Evolutionary conservation across 2,888 invertebrate genomes (phyloP).

Genomic region (Girardia tigrina): DNA sequence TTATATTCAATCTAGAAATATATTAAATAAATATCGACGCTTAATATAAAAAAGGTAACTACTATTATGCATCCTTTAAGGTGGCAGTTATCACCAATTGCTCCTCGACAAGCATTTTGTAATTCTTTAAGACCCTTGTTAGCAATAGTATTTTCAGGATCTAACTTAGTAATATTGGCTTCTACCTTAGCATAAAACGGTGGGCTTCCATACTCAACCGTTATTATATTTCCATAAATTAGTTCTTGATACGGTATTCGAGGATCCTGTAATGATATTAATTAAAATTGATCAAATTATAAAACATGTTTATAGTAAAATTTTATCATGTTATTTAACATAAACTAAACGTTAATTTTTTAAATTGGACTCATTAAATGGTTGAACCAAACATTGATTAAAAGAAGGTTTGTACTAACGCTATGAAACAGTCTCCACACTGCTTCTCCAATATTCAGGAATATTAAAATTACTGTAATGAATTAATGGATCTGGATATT

Average conservation of each 20-base stretch:
- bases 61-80: neutral
- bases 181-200: neutral
- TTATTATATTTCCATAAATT: neutral
- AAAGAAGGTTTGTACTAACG: too few relatives aligned
- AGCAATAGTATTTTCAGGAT: neutral
- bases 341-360: too few relatives aligned
- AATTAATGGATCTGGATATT: too few relatives aligned
- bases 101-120: neutral
- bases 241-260: neutral
- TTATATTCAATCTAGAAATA: neutral
- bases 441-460: too few relatives aligned
- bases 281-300: neutral
- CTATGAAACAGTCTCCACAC: too few relatives aligned
- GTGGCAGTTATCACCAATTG: neutral
- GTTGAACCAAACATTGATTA: too few relatives aligned
- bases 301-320: too few relatives aligned
- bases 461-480: too few relatives aligned
- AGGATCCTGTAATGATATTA: neutral
- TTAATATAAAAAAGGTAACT: neutral
- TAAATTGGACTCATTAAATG: too few relatives aligned
- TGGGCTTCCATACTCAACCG: neutral
- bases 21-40: neutral
- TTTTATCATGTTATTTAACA: too few relatives aligned
- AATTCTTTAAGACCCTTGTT: neutral
- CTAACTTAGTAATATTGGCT: neutral